phyloP scores from a whole-genome alignment of 2,113 vertebrate species.

The Hyla sarda region DNA sequence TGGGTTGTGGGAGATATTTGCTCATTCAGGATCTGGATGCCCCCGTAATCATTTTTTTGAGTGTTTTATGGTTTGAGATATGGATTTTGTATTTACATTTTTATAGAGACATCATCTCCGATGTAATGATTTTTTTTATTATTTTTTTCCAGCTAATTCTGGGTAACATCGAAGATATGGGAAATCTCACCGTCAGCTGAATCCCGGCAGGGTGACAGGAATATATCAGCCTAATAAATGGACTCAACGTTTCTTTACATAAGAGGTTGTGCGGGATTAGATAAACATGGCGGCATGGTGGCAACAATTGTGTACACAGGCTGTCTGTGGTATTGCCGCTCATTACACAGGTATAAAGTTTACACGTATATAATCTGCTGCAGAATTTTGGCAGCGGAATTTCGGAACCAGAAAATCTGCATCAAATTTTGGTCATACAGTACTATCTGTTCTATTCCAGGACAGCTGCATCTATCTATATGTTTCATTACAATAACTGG shows the following conservation, averaged over 20 bases:
- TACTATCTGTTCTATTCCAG: too few species aligned
- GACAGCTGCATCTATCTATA: too few species aligned
- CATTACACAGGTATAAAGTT: too few species aligned
- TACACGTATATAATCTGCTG: too few species aligned
- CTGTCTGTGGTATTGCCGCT: too few species aligned
- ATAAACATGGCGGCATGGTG: too few species aligned
- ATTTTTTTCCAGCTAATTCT: constrained; percentile 22
- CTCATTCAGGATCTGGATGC: background rate
- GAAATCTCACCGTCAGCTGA: constrained; percentile 10
- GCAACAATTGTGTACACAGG: background rate
- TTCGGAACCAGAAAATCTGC: too few species aligned
- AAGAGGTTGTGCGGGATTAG: background rate
- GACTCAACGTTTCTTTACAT: background rate
- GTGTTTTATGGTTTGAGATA: constrained; percentile 21
- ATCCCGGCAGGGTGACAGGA: background rate
- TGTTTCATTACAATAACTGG: too few species aligned
- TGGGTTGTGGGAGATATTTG: background rate
- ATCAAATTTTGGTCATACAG: too few species aligned
- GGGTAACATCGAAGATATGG: background rate
- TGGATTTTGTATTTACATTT: constrained; percentile 25
- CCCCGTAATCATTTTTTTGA: constrained; percentile 6
- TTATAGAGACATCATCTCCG: background rate
- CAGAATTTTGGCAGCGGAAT: too few species aligned
- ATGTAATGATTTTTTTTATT: background rate
- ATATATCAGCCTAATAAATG: background rate